A percentile compares a stretch with the other conserved stretches of the same genome.
phyloP scores from a whole-genome alignment of 2,888 invertebrate species.

The Conomelus anceps region DNA sequence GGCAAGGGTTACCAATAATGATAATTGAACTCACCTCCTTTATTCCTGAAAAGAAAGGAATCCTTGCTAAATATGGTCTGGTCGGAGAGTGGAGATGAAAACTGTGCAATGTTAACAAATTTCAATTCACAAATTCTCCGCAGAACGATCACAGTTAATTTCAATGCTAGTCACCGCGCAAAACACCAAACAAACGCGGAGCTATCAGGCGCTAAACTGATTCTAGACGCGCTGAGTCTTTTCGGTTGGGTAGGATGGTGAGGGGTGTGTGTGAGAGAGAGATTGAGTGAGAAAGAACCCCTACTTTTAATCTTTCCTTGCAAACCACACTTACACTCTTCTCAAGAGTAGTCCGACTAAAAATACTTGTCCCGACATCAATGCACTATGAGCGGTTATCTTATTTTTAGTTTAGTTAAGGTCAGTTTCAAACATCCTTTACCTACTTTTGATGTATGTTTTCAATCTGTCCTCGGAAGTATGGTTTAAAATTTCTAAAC shows the following conservation, averaged over 20 bases:
- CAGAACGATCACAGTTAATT: neutral
- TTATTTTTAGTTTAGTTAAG: conserved; percentile 9
- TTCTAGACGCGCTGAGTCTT: neutral
- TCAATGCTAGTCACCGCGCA: neutral
- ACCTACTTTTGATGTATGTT: conserved; percentile 6
- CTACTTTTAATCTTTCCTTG: neutral
- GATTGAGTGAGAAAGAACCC: neutral
- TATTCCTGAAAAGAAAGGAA: neutral
- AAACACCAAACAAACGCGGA: neutral
- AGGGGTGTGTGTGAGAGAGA: neutral
- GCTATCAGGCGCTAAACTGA: neutral
- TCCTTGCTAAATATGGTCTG: neutral
- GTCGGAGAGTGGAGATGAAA: neutral
- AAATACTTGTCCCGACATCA: neutral
- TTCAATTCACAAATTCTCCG: neutral
- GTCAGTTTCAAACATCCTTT: conserved; percentile 1
- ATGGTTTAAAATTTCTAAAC: neutral
- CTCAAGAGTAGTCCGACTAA: neutral
- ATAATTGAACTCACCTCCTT: neutral
- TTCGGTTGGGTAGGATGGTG: neutral
- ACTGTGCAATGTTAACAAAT: neutral
- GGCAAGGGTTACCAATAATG: too few species aligned
- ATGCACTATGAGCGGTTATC: neutral
- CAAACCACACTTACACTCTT: neutral
- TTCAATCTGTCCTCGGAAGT: neutral